A percentile compares a stretch with the other conserved stretches of the same genome.
phyloP scores from a whole-genome alignment of 2,888 invertebrate genomes.

The Celastrina argiolus region DNA sequence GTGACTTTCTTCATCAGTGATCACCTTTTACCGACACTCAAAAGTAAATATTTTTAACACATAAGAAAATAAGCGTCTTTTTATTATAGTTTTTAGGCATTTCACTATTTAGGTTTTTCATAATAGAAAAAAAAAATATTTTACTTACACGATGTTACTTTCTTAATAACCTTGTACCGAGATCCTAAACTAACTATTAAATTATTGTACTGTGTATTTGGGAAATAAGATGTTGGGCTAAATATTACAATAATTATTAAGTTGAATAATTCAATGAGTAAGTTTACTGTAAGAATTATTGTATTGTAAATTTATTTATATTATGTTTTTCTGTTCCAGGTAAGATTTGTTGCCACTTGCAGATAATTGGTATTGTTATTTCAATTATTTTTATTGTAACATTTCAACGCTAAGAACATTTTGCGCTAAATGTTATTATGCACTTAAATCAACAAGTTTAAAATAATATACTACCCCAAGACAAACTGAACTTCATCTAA shows the following conservation, averaged over 20 bases:
- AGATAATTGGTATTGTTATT: neutral
- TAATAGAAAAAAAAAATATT: too few relatives aligned
- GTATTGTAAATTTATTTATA: neutral
- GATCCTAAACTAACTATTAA: too few relatives aligned
- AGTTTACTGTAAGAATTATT: too few relatives aligned
- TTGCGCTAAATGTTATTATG: neutral
- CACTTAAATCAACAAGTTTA: neutral
- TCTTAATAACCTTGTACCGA: too few relatives aligned
- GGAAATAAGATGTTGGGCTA: too few relatives aligned
- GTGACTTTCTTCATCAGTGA: neutral
- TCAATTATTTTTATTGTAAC: neutral
- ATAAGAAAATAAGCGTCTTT: too few relatives aligned
- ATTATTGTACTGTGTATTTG: too few relatives aligned
- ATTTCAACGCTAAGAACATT: neutral
- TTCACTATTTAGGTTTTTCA: too few relatives aligned
- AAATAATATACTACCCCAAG: neutral
- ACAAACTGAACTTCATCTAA: neutral
- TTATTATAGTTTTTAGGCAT: too few relatives aligned
- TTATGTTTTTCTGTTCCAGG: constrained; percentile 9
- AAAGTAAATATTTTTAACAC: neutral
- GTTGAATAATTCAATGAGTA: too few relatives aligned
- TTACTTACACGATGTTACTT: too few relatives aligned
- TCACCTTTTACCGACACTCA: neutral
- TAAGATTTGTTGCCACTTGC: neutral
- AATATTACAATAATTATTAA: too few relatives aligned